A percentile compares a stretch with the other conserved stretches of the same genome.
Evolutionary conservation across 2,797 vertebrate genomes (phyloP).

Genomic region (Etheostoma perlongum): DNA sequence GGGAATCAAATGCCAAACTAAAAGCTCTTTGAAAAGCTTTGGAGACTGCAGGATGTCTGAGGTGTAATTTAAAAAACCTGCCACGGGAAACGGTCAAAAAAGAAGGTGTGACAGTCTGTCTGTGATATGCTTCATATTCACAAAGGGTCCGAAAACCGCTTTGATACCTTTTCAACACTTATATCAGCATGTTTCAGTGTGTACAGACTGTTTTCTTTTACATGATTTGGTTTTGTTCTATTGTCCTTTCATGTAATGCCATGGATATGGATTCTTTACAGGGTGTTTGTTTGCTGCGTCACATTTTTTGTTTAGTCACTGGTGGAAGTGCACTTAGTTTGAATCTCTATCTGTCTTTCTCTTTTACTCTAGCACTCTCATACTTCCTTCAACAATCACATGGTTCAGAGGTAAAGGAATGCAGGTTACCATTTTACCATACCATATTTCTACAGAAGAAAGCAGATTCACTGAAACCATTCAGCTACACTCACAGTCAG

Average conservation of each 20-base stretch:
- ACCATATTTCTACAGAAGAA: not conserved
- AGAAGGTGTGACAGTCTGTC: slow-evolving; percentile 59
- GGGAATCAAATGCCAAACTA: slow-evolving; percentile 74
- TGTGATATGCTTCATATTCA: slow-evolving; percentile 69
- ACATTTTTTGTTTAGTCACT: slow-evolving; percentile 7
- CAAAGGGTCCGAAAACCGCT: slow-evolving; percentile 49
- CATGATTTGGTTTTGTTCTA: slow-evolving; percentile 43
- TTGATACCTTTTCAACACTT: slow-evolving; percentile 56
- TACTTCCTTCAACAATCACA: not conserved
- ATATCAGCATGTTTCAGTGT: slow-evolving; percentile 45
- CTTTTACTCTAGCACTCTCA: not conserved
- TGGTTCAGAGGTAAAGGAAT: not conserved
- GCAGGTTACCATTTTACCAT: not conserved
- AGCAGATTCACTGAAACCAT: not conserved
- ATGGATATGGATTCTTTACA: slow-evolving; percentile 35
- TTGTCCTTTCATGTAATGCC: slow-evolving; percentile 45
- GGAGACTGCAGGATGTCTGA: slow-evolving; percentile 60
- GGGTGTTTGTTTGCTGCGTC: slow-evolving; percentile 16
- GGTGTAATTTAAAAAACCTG: slow-evolving; percentile 64
- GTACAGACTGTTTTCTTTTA: slow-evolving; percentile 29
- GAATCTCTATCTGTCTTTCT: slow-evolving; percentile 6
- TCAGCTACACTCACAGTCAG: not conserved
- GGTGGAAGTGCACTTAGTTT: not conserved
- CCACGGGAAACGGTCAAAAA: slow-evolving; percentile 58
- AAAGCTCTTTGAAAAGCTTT: slow-evolving; percentile 68